A percentile compares a stretch with the other conserved stretches of the same genome.
Evolutionary conservation across 2,113 vertebrate genomes (phyloP).

Genomic region (Melanerpes aurifrons): DNA sequence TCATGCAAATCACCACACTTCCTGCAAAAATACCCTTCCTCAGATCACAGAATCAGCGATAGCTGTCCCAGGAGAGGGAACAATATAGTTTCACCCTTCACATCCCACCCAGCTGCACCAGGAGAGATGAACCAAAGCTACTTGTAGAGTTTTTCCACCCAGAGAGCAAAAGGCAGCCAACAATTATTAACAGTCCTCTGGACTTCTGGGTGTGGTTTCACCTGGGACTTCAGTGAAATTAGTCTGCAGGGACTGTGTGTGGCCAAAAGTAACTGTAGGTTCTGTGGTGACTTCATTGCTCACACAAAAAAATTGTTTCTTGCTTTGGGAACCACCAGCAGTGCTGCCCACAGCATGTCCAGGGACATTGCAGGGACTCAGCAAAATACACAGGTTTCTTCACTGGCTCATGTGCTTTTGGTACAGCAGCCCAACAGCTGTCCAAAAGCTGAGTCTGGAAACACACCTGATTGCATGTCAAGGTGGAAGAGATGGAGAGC

Average conservation of each 20-base stretch:
- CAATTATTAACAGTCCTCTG: neutral
- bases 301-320: neutral
- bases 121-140: neutral
- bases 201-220: neutral
- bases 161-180: neutral
- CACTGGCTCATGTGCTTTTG: neutral
- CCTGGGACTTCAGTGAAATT: neutral
- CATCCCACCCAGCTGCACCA: neutral
- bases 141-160: fast-evolving
- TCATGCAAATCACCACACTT: neutral
- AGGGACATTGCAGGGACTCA: fast-evolving
- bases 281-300: neutral
- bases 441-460: neutral
- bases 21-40: neutral
- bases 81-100: fast-evolving
- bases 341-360: neutral
- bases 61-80: neutral
- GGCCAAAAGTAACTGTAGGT: neutral
- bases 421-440: neutral
- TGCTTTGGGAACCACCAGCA: neutral
- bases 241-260: fast-evolving
- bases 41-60: neutral
- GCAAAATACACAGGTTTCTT: neutral
- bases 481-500: neutral
- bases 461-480: neutral